Percentiles rank a stretch among this genome's conserved stretches.
phyloP scores from a whole-genome alignment of 2,888 invertebrate genomes.

The Fabriciana adippe region DNA sequence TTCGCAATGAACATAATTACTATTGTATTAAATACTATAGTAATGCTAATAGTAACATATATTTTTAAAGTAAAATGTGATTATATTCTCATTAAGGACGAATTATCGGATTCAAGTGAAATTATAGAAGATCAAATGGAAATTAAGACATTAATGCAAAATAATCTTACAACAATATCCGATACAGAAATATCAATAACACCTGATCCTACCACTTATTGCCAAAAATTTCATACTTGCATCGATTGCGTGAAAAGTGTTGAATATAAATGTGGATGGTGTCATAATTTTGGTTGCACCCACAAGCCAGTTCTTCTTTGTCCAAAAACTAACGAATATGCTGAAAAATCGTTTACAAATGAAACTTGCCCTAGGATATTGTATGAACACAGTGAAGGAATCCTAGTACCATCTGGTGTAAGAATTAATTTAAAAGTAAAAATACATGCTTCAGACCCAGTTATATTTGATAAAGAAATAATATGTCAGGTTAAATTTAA shows the following conservation, averaged over 20 bases:
- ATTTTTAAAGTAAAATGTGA: slow-evolving; percentile 2
- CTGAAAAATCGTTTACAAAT: neutral
- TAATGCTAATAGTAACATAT: neutral
- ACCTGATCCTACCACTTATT: slow-evolving; percentile 35
- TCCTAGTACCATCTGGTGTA: slow-evolving; percentile 47
- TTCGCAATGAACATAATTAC: neutral
- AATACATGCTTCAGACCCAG: slow-evolving; percentile 48
- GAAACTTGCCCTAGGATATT: slow-evolving; percentile 48
- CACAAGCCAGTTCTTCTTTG: slow-evolving; percentile 45
- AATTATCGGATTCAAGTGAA: neutral
- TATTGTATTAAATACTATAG: neutral
- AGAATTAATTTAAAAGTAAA: slow-evolving; percentile 49
- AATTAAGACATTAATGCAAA: neutral
- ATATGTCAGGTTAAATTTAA: slow-evolving; percentile 48
- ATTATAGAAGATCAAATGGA: neutral
- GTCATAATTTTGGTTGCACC: slow-evolving; percentile 55
- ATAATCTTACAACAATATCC: neutral
- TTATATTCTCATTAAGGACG: too few relatives aligned
- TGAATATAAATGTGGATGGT: slow-evolving; percentile 53
- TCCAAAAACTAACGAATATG: slow-evolving; percentile 33
- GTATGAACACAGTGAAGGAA: slow-evolving; percentile 44
- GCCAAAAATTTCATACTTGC: slow-evolving; percentile 48
- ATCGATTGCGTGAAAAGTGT: slow-evolving; percentile 49
- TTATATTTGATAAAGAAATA: slow-evolving; percentile 49
- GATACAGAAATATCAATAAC: neutral